Evolutionary conservation across 2,888 invertebrate species (phyloP), one percentile per base, ranked within the genome.

Genomic region (Embidobia sp.): DNA sequence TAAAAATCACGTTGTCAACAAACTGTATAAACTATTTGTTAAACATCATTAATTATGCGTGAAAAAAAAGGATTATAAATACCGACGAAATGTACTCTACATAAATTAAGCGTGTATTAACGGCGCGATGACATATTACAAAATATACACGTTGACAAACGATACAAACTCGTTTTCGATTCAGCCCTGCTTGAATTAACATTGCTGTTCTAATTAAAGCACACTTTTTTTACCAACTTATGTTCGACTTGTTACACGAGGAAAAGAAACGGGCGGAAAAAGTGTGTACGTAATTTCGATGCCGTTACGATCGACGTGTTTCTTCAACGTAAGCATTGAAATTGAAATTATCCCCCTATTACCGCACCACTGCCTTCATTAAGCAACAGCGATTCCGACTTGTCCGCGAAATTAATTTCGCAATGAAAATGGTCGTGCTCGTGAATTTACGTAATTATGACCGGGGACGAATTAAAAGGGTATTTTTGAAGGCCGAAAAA

Each of bases 361-460:
- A 33, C 15, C 49, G 18, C 33, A 35, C 53, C 13, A 18, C 49
- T 31, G 22, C 72, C 37, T 53, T 70, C 53, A 53, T 70, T 61
- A 70, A 51, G 35, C 26, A 10, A 26, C 26, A 8, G 57, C 35
- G 42, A 63, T 72, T 57, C 11, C 26, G 26, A 44, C 59, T 61
- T 51, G 44, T 61, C 44, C 59, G 57, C 49, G 31, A 59, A 69
- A 69, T 69, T 69, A 69, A 69, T 69, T 69, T 49, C 51, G 37
- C 33, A 26, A 70, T 61, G 44, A 59, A 72, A 63, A 37, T 63
- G 29, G 46, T 31, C 31, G 44, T 29, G 29, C 29, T 72, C 46
- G 57, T 61, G 53, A 70, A 61, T 42, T 51, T 35, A 31, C 31
- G 49, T 69, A 69, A 69, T 59, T 59, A 59, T 16, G 31, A 2